Base-by-base conservation (phyloP, 2,797 vertebrate genomes). In the Sebastiscus tertius region DNA sequence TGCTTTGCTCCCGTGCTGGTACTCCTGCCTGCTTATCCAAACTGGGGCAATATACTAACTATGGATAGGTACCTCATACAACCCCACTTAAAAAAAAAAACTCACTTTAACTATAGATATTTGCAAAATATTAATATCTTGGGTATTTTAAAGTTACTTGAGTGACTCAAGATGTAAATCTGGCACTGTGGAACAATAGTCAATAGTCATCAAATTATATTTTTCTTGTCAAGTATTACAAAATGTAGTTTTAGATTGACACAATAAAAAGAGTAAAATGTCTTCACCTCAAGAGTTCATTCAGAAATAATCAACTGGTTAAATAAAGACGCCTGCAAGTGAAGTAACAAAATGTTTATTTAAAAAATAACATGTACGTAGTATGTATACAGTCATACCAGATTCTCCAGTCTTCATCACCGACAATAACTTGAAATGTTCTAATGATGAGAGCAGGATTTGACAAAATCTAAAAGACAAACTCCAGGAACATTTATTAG, bases 261-360 rank as follows among this genome's bases (percentile, higher is more conserved):
- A 55, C 42, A 14, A 62, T 5, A 34, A 31, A 34, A 52, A 22
- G 5, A 4, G 8, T 29, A 42, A 27, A 12, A 3, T 27, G 20
- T 8, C 2, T 18, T 39, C 24, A 20, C 14, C 3, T 4, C 33
- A 29, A 13, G 10, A 1, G 2, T 26, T 63, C 4, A 54, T 31
- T 34, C 13, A 56, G 11, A 18, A 52, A 55, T 9, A 31, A 46
- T 22, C 26, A 46, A 5, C 11, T 13, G n/a, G 6, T 69, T n/a
- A 31, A 88, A 76, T 55, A 74, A 81, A 81, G 29, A 59, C 5
- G 1, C 18, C 16, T 34, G 8, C 4, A 34, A 27, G n/a, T 78
- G 60, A 81, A 79, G 88, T 92, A 91, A 91, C 80, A 94, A 91
- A 93, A 87, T 80, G 58, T 93, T 93, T 94, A 94, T 92, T 94